phyloP scores from a whole-genome alignment of 2,888 invertebrate genomes.

The Yponomeuta evonymella region DNA sequence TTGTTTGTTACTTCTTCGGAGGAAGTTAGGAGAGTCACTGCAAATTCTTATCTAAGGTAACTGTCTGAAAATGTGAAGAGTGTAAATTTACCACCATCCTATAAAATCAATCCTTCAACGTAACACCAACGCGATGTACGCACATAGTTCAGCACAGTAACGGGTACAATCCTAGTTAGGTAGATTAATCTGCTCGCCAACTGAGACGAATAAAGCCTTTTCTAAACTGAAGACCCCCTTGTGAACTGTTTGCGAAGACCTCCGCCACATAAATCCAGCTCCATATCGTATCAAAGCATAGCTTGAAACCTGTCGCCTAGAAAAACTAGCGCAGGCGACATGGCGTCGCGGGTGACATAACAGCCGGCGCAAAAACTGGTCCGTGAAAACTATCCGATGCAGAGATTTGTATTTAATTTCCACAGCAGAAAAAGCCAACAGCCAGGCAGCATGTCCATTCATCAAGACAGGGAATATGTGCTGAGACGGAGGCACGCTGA shows the following conservation, averaged over 20 bases:
- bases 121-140: too few relatives aligned
- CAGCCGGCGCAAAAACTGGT: constrained; percentile 36
- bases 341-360: constrained; percentile 32
- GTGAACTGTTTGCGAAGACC: neutral
- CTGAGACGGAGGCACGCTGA: constrained; percentile 44
- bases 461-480: constrained; percentile 48
- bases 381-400: constrained; percentile 39
- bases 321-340: constrained; percentile 22
- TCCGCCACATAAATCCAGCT: neutral
- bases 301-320: constrained; percentile 12
- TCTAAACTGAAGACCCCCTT: neutral
- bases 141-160: too few relatives aligned
- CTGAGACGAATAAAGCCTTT: neutral
- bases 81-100: too few relatives aligned
- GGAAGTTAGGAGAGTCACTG: too few relatives aligned
- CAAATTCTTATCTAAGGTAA: too few relatives aligned
- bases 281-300: neutral
- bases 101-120: too few relatives aligned
- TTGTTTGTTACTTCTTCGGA: too few relatives aligned
- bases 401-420: constrained; percentile 31
- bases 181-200: too few relatives aligned
- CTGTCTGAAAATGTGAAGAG: too few relatives aligned
- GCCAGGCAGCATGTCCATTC: constrained; percentile 54
- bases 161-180: too few relatives aligned
- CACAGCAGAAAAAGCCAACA: constrained; percentile 36